Evolutionary conservation across 2,888 invertebrate genomes (phyloP), one percentile per base, ranked within the genome.

Genomic region (Rhimphoctona megacephalus): DNA sequence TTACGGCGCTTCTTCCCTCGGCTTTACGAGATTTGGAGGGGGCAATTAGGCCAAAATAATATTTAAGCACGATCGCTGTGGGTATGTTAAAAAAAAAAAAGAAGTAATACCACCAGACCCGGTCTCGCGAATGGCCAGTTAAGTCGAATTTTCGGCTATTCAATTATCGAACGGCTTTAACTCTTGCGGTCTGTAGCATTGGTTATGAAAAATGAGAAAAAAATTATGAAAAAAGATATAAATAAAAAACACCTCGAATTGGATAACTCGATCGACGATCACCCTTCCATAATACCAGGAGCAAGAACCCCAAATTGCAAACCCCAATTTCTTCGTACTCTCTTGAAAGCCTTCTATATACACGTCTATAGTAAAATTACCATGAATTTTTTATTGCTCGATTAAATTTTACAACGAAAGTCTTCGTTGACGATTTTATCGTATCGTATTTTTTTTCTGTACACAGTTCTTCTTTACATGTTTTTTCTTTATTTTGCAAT

Each of bases 131-230:
- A 57, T 36, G 39, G 46, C 52, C 72, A 19, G 81, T 83, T 73
- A 69, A 83, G 73, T 78, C 81, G 76, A 86, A 88, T 88, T 86
- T 86, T 88, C 83, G 86, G 85, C 86, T 85, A 88, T 88, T 88
- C 88, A 86, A 88, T 86, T 86, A 85, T 79, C 85, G 85, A 85
- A 83, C 73, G 77, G 76, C 72, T 64, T 74, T 49, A 73, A 83
- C 77, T 85, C 77, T 69, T 57, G 69, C 67, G 49, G 49, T 43
- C 36, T 43, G 22, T 46, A 46, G n/a, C 14, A 19, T 64, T 46
- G 9, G 46, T 43, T 54, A 14, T 22, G 25, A 66, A n/a, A 54
- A 67, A 64, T 52, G 80, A 43, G 46, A 25, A 9, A 19, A 19
- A 64, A 77, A 74, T 66, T 7, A 30, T 17, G 46, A 52, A 46